phyloP scores from a whole-genome alignment of 37 sponge, comb jelly and placozoan species.

The Mnemiopsis leidyi region DNA sequence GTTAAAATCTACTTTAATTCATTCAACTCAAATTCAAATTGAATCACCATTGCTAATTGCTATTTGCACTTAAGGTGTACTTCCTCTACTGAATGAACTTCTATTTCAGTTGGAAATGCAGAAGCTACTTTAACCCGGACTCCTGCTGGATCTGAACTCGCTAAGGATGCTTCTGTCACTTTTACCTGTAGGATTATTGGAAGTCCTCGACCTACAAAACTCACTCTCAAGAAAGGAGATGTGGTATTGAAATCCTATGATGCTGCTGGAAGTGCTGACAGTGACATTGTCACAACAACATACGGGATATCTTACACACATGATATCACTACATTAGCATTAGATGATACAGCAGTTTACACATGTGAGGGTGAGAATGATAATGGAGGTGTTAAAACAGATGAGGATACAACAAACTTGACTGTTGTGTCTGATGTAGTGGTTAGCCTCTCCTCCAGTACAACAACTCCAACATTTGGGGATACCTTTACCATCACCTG shows the following conservation, averaged over 20 bases:
- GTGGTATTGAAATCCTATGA: background rate
- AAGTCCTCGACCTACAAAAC: background rate
- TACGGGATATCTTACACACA: background rate
- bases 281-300: background rate
- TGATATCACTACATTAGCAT: background rate
- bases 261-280: background rate
- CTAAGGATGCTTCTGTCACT: background rate
- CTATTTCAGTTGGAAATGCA: background rate
- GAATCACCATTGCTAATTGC: too few relatives aligned
- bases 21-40: too few relatives aligned
- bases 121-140: background rate
- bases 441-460: background rate
- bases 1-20: too few relatives aligned
- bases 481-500: background rate
- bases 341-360: background rate
- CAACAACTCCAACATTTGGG: background rate
- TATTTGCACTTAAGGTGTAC: too few relatives aligned
- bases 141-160: background rate
- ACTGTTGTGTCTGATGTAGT: background rate
- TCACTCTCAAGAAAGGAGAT: background rate
- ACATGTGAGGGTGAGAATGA: background rate
- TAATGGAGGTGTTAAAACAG: background rate
- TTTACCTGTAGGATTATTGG: background rate
- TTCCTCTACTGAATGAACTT: too few relatives aligned
- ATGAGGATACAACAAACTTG: background rate